phyloP scores from a whole-genome alignment of 2,888 invertebrate species.

The Thymelicus acteon region DNA sequence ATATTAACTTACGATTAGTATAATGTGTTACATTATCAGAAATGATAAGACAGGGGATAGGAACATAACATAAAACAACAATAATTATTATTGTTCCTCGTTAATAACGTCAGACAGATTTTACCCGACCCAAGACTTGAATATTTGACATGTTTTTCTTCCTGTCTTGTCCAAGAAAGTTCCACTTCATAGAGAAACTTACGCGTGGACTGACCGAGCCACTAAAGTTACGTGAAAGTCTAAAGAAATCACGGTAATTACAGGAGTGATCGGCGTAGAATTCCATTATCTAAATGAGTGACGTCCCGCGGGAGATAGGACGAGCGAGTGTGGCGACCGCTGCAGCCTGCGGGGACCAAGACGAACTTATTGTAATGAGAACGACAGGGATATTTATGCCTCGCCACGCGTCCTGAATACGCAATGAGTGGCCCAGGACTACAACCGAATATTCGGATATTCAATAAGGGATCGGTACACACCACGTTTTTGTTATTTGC shows the following conservation, averaged over 20 bases:
- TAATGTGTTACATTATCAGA: no score
- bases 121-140: no score
- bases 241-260: slow-evolving; percentile 54
- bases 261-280: slow-evolving; percentile 63
- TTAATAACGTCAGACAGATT: no score
- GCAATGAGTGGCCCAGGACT: slow-evolving; percentile 59
- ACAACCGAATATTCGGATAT: slow-evolving; percentile 55
- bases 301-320: slow-evolving; percentile 65
- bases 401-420: slow-evolving; percentile 75
- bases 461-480: slow-evolving; percentile 59
- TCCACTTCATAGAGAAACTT: background rate
- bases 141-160: no score
- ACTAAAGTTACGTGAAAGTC: slow-evolving; percentile 14
- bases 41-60: no score
- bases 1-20: no score
- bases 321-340: slow-evolving; percentile 56
- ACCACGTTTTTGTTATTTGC: slow-evolving; percentile 54
- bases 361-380: slow-evolving; percentile 81
- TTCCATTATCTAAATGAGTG: slow-evolving; percentile 75
- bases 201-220: background rate
- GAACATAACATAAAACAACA: no score
- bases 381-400: slow-evolving; percentile 83
- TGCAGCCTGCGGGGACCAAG: slow-evolving; percentile 67
- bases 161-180: background rate
- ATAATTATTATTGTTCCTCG: no score